A percentile compares a stretch with the other conserved stretches of the same genome.
These are phyloP conservation scores for Tachina grossa DNA, from an alignment of 2,888 invertebrate species.

Conservation along the genomic window DNA sequence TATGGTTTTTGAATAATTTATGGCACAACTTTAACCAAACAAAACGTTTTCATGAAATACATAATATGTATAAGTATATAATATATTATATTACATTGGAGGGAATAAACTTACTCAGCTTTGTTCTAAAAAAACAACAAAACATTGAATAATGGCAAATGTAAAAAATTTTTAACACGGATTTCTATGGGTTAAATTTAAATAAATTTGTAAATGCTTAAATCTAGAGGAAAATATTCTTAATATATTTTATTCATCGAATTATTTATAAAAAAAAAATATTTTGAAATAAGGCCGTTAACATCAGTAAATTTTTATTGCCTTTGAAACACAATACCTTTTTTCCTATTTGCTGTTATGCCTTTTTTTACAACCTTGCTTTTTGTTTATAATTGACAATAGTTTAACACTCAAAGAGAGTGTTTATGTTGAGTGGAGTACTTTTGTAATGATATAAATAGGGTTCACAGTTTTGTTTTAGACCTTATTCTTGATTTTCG, in stretches of 20 bases:
- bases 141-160: no score
- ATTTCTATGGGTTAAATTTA: no score
- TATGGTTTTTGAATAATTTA: constrained; percentile 24
- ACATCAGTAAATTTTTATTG: neutral
- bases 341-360: neutral
- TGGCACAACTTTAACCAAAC: neutral
- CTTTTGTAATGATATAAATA: neutral
- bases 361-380: constrained; percentile 47
- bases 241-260: no score
- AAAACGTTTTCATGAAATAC: neutral
- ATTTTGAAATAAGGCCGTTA: neutral
- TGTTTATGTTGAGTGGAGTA: neutral
- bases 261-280: no score
- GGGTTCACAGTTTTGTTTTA: neutral
- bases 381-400: constrained; percentile 21
- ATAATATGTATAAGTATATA: no score
- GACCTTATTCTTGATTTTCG: no score
- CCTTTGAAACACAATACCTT: neutral
- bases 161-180: no score
- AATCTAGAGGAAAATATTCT: no score
- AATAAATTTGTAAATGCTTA: no score
- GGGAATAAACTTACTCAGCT: no score
- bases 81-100: no score
- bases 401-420: constrained; percentile 19
- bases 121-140: no score